Evolutionary conservation across 1,140 invertebrate species (phyloP).

Genomic region (Drosophila bocqueti): DNA sequence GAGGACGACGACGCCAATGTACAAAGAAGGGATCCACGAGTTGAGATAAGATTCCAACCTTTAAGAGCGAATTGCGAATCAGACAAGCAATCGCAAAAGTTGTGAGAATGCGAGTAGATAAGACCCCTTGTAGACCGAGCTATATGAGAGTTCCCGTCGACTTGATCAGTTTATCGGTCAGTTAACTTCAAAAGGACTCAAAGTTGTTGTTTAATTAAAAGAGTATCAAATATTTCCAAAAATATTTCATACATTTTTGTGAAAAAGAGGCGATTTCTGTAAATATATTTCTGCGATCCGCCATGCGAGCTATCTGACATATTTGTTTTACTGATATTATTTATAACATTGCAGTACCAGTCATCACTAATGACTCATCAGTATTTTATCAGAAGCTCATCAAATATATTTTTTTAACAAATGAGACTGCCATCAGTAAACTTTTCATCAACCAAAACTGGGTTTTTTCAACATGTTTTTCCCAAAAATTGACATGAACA

Average conservation of each 20-base stretch:
- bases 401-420: no score
- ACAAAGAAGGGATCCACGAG: slow-evolving; percentile 36
- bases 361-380: no score
- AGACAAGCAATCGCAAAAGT: slow-evolving; percentile 8
- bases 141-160: not conserved
- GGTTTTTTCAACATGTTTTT: not conserved
- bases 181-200: slow-evolving; percentile 4
- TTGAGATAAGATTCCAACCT: slow-evolving; percentile 19
- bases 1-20: slow-evolving; percentile 25
- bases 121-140: slow-evolving; percentile 1
- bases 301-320: no score
- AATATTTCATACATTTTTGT: not conserved
- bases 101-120: slow-evolving; percentile 29
- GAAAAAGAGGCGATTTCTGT: not conserved
- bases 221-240: not conserved
- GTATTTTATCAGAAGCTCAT: no score
- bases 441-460: not conserved
- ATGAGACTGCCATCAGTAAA: not conserved
- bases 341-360: no score
- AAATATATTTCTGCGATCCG: not conserved
- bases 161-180: slow-evolving; percentile 2
- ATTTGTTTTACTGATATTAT: no score
- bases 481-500: not conserved
- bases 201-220: no score
- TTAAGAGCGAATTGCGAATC: slow-evolving; percentile 23